phyloP scores from a whole-genome alignment of 2,113 vertebrate species.

The Callipepla squamata region DNA sequence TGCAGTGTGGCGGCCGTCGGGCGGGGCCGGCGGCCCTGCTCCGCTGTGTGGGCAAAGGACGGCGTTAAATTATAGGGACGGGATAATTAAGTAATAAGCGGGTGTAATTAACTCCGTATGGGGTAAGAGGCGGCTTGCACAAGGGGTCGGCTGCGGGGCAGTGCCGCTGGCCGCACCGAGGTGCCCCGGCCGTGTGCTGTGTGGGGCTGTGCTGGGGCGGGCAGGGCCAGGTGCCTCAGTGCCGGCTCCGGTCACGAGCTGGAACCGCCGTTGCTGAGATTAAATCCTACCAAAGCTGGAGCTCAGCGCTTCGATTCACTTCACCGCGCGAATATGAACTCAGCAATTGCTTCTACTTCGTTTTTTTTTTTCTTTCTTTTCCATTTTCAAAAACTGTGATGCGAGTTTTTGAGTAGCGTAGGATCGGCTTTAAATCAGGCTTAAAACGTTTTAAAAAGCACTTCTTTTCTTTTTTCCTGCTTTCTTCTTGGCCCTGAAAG shows the following conservation, averaged over 20 bases:
- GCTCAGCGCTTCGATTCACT: not conserved
- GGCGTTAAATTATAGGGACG: not conserved
- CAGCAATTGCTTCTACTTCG: not conserved
- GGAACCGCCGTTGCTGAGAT: not conserved
- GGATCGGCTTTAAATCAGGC: not conserved
- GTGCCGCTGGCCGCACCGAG: not conserved
- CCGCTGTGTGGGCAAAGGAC: not conserved
- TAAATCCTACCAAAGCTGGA: not conserved
- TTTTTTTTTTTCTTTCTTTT: too few relatives aligned
- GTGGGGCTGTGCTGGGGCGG: too few relatives aligned
- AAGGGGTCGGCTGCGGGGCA: not conserved
- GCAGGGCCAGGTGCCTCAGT: too few relatives aligned
- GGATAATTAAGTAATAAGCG: conserved; percentile 10
- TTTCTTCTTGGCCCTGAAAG: not conserved
- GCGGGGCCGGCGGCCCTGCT: not conserved
- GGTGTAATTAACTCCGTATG: not conserved
- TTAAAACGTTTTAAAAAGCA: not conserved
- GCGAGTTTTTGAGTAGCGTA: not conserved
- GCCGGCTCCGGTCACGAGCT: not conserved
- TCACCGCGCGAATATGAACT: not conserved
- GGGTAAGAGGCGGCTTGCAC: not conserved
- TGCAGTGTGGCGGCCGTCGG: not conserved
- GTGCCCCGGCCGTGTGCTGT: not conserved
- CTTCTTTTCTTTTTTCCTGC: fast-evolving
- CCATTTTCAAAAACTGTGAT: not conserved